phyloP scores from a whole-genome alignment of 2,113 vertebrate species.

The Crotophaga sulcirostris region DNA sequence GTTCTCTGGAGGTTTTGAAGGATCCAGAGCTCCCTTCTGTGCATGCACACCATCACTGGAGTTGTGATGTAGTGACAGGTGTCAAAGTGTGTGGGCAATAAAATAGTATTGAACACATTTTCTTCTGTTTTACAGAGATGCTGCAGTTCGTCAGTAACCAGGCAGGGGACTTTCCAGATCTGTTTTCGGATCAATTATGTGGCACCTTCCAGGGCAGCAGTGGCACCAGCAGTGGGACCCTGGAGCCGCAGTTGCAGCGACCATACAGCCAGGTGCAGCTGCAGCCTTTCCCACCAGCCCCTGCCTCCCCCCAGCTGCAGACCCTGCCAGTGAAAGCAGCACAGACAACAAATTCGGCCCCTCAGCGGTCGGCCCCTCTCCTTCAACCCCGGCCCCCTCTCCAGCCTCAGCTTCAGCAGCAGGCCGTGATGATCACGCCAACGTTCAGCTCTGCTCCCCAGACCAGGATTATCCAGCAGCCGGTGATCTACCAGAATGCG shows the following conservation, averaged over 20 bases:
- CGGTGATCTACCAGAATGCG: slow-evolving; percentile 91
- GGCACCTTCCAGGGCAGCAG: background rate
- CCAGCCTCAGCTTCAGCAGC: slow-evolving; percentile 78
- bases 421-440: slow-evolving; percentile 90
- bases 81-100: background rate
- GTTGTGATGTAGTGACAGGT: too few species aligned
- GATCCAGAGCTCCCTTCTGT: background rate
- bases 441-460: slow-evolving; percentile 83
- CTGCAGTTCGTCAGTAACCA: slow-evolving; percentile 97
- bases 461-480: slow-evolving; percentile 92
- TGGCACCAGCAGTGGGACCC: background rate
- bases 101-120: background rate
- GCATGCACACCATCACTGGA: fast-evolving
- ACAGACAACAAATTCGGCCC: slow-evolving; percentile 20
- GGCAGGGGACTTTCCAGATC: slow-evolving; percentile 91
- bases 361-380: slow-evolving; percentile 74
- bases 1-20: background rate
- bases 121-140: slow-evolving; percentile 85
- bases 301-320: slow-evolving; percentile 69
- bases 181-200: slow-evolving; percentile 89
- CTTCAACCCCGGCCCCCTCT: slow-evolving; percentile 87
- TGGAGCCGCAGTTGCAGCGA: slow-evolving; percentile 54
- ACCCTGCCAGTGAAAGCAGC: slow-evolving; percentile 60
- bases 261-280: slow-evolving; percentile 67
- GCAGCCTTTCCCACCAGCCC: slow-evolving; percentile 43